A percentile compares a stretch with the other conserved stretches of the same genome.
Evolutionary conservation across 2,113 vertebrate genomes (phyloP).

Genomic region (Paralichthys olivaceus): DNA sequence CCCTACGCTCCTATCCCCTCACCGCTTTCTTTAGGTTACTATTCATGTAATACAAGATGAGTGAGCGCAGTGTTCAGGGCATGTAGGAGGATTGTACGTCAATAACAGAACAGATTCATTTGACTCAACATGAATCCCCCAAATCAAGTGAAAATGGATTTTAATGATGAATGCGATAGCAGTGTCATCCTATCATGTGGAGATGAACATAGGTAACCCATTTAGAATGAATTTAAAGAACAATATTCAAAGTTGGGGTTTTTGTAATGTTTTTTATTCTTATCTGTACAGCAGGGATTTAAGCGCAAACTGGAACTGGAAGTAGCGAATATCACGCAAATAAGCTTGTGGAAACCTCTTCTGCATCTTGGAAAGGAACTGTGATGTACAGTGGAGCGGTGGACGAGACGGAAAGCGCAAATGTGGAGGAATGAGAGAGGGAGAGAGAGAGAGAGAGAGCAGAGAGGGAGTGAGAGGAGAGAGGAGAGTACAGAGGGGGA

Average conservation of each 20-base stretch:
- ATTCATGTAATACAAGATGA: constrained; percentile 53
- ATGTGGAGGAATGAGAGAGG: constrained; percentile 44
- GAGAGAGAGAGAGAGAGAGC: constrained; percentile 73
- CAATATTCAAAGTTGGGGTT: no score
- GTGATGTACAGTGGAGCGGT: constrained; percentile 81
- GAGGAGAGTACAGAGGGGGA: constrained; percentile 38
- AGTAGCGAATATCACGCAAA: neutral
- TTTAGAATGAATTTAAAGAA: no score
- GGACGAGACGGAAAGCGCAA: constrained; percentile 75
- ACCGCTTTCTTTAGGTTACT: constrained; percentile 77
- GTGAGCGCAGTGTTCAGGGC: constrained; percentile 1
- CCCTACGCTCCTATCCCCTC: constrained; percentile 72
- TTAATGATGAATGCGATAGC: no score
- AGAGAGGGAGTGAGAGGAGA: constrained; percentile 33
- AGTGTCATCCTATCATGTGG: no score
- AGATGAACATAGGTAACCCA: no score
- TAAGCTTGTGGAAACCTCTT: constrained; percentile 82
- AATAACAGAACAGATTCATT: constrained; percentile 13
- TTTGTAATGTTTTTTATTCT: no score
- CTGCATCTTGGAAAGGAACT: constrained; percentile 80
- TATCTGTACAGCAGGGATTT: no score
- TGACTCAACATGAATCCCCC: constrained; percentile 41
- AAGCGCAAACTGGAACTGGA: no score
- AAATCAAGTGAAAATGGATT: no score
- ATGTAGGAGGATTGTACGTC: constrained; percentile 6